phyloP scores from a whole-genome alignment of 2,888 invertebrate genomes.

The Rotaria macrura region DNA sequence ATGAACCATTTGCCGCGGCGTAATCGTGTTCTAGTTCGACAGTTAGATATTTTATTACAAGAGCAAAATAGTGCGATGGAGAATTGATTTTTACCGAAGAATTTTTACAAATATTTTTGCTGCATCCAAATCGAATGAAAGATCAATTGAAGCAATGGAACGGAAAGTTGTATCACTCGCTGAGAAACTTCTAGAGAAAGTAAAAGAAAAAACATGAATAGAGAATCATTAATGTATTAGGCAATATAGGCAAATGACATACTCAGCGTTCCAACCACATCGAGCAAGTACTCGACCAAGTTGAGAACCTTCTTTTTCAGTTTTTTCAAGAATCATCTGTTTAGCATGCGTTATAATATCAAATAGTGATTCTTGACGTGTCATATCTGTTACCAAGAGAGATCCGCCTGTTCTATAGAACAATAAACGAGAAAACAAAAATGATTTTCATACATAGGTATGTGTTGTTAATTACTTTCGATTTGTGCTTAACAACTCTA shows the following conservation, averaged over 20 bases:
- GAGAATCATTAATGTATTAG: not conserved
- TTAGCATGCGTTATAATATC: not conserved
- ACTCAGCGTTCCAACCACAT: not conserved
- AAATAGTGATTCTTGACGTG: not conserved
- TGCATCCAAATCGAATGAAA: not conserved
- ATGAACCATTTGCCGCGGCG: not conserved
- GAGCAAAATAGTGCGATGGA: too few species aligned
- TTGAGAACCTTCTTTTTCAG: slow-evolving; percentile 10
- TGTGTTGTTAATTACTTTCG: not conserved
- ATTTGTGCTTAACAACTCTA: not conserved
- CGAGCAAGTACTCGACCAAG: not conserved
- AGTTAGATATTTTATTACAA: too few species aligned
- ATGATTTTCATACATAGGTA: too few species aligned
- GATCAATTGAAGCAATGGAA: not conserved
- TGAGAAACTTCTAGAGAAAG: not conserved
- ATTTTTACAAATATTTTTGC: slow-evolving; percentile 16
- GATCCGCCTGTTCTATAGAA: not conserved
- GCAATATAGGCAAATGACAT: not conserved
- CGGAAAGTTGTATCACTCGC: not conserved
- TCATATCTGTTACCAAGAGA: slow-evolving; percentile 5
- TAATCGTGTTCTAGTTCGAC: not conserved
- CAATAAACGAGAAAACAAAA: too few species aligned
- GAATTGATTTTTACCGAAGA: not conserved
- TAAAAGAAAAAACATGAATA: too few species aligned
- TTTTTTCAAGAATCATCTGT: not conserved